Base-by-base conservation (phyloP, 1,140 invertebrate genomes). In the Bombus sylvicola region DNA sequence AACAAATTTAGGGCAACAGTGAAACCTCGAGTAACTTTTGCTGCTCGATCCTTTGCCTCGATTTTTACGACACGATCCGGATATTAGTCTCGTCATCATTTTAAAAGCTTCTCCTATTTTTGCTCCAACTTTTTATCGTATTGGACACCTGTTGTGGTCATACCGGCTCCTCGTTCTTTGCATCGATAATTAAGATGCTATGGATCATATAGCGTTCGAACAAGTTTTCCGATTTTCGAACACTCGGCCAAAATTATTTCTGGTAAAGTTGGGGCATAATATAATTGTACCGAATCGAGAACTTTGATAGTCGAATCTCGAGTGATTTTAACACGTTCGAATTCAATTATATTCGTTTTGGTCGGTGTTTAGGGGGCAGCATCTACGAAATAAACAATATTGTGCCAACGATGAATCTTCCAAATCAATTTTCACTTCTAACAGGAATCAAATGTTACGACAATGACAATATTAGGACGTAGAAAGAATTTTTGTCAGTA, bases 331-430 rank as follows among this genome's bases (percentile, higher is more conserved):
- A 71, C 31, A 22, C 1, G 47, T 53, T n/a, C 59, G n/a, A 66
- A 12, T 66, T 31, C 3, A 18, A 64, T 64, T 31, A 64, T 31
- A 66, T 66, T 3, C 13, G n/a, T 74, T 25, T n/a, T 9, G 57
- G 41, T 37, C 3, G 68, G 43, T 69, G 47, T 79, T 72, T 64
- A 25, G n/a, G 37, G 18, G 57, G 39, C 53, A 78, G 22, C 66
- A 72, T 59, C 31, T 79, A 66, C 37, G 12, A 81, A 43, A 74
- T 47, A 74, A 37, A 57, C 62, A 81, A 85, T 87, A 89, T 81
- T 89, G 88, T 89, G 88, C 88, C 88, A 89, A 89, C 87, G 31
- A 72, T 74, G 69, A 89, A 87, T 89, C 88, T 89, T 89, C 88
- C 88, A 89, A 89, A 89, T 87, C 73, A 39, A 80, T 84, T 69